These are phyloP conservation scores for Rhabdomys pumilio DNA, from an alignment of 2,797 vertebrate species.

Conservation along the genomic window DNA sequence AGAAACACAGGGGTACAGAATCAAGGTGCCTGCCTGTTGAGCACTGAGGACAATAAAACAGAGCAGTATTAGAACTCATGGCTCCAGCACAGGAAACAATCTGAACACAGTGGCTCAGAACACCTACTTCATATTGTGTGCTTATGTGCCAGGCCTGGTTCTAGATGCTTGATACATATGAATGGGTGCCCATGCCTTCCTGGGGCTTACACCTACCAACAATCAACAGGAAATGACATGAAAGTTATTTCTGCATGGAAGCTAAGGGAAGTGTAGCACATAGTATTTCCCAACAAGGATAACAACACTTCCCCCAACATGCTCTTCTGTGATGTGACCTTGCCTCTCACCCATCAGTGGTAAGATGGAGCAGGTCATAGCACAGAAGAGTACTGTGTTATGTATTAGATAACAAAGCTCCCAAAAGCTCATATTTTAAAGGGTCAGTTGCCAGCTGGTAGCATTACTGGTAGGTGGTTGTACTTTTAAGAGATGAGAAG, in stretches of 20 bases:
- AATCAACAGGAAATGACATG: background rate
- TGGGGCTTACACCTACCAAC: background rate
- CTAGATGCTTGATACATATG: background rate
- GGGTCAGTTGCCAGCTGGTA: background rate
- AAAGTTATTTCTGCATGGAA: background rate
- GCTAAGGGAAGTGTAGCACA: background rate
- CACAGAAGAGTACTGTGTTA: background rate
- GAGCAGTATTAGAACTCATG: background rate
- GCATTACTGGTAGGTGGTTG: too few species aligned
- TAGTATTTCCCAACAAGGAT: background rate
- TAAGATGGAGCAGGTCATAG: background rate
- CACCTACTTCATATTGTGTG: background rate
- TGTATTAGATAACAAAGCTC: too few species aligned
- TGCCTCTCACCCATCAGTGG: background rate
- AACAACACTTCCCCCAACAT: too few species aligned
- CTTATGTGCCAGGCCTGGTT: background rate
- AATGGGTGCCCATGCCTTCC: background rate
- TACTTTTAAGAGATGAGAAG: background rate
- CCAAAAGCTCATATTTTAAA: background rate
- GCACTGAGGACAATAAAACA: background rate
- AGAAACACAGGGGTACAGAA: background rate
- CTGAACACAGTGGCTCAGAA: background rate
- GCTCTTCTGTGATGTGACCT: background rate
- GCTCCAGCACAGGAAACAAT: background rate
- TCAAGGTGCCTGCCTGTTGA: background rate